Evolutionary conservation across 2,797 vertebrate genomes (phyloP).

Genomic region (Tapirus indicus): DNA sequence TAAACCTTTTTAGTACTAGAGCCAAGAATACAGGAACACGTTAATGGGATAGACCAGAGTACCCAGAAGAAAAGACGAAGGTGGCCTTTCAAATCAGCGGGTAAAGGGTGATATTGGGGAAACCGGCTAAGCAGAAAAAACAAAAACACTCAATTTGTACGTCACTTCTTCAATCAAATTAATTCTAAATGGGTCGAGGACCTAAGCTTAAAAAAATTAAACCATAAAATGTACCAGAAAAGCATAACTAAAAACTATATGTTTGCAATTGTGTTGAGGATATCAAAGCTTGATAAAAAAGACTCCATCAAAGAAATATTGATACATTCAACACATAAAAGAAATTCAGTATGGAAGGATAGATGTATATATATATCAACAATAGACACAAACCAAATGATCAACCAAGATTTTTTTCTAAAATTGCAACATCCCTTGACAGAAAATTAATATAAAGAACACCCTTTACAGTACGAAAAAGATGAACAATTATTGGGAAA

Average conservation of each 20-base stretch:
- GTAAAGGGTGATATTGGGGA: background rate
- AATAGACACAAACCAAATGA: background rate
- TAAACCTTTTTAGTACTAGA: background rate
- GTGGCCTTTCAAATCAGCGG: background rate
- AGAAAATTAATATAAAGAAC: slow-evolving; percentile 26
- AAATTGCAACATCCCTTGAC: background rate
- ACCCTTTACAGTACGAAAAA: background rate
- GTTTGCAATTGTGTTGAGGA: background rate
- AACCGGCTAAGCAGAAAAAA: background rate
- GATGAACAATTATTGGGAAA: background rate
- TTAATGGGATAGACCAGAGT: background rate
- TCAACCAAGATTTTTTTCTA: background rate
- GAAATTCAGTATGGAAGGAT: background rate
- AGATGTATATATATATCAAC: background rate
- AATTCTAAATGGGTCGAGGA: background rate
- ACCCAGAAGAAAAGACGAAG: background rate
- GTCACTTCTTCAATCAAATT: background rate
- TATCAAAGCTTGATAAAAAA: background rate
- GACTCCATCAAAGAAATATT: background rate
- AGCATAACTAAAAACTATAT: background rate
- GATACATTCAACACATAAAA: background rate
- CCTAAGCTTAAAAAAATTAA: background rate
- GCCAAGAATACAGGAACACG: background rate
- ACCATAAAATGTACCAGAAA: background rate
- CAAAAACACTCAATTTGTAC: background rate